Base-by-base conservation (phyloP, 2,888 invertebrate genomes). In the Aphrophora alni region DNA sequence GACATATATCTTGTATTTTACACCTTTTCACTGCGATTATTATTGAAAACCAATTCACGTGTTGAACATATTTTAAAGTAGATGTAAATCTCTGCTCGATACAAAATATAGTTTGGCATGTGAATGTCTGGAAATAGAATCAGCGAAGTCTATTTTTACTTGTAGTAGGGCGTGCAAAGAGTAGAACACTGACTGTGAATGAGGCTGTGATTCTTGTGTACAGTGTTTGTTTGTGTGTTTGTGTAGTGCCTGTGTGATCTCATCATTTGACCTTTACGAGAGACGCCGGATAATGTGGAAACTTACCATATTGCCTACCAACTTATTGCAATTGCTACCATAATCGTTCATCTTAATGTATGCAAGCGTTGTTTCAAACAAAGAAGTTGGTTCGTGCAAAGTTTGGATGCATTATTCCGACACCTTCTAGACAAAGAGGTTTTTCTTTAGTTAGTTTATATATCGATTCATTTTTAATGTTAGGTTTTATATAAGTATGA, bases 261-360 rank as follows among this genome's bases (percentile, higher is more conserved):
- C 59, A 59, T 59, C n/a, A n/a, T 59, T 59, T 59, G 59, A 59
- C 59, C 59, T 59, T 59, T 59, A 59, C n/a, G n/a, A 59, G 3
- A 59, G 59, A 21, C 59, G 21, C 21, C 21, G 59, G n/a, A n/a
- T n/a, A n/a, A n/a, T 59, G 59, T 59, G 10, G 59, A 59, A 21
- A n/a, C 59, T 59, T 21, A 59, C 59, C 59, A 59, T 59, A 59
- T 59, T 59, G 59, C 59, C 59, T 44, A n/a, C n/a, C n/a, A n/a
- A n/a, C n/a, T n/a, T n/a, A 44, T 7, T 44, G 17, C 44, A 33
- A 10, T n/a, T 33, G 10, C 33, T 33, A 14, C 10, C 14, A 14
- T 44, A 44, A 44, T 44, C 44, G 44, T 44, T 44, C 17, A 8
- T 17, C 44, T 44, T 44, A 14, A 44, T 14, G 44, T 14, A 2